phyloP scores from a whole-genome alignment of 2,888 invertebrate genomes.

The Acleris cristana region DNA sequence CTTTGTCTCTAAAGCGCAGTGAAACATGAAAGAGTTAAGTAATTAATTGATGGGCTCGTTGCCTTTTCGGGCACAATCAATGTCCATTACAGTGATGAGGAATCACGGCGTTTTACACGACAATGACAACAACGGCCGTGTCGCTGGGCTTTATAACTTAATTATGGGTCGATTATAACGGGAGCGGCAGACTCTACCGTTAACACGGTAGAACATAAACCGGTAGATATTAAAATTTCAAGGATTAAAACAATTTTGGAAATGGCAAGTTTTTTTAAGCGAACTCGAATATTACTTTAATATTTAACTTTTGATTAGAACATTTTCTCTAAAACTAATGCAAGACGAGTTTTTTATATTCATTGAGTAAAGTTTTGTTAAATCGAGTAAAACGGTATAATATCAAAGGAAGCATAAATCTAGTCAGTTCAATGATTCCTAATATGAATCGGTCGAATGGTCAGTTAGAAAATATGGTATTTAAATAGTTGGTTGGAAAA shows the following conservation, averaged over 20 bases:
- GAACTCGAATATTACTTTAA: too few species aligned
- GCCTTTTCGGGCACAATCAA: constrained; percentile 24
- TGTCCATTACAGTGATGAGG: constrained; percentile 30
- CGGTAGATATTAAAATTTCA: too few species aligned
- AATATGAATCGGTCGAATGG: constrained; percentile 20
- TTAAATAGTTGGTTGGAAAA: constrained; percentile 14
- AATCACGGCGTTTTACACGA: constrained; percentile 22
- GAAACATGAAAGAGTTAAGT: constrained; percentile 16
- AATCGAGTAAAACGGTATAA: neutral
- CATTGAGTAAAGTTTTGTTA: too few species aligned
- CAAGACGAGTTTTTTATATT: too few species aligned
- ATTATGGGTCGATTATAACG: constrained; percentile 24
- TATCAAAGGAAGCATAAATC: constrained; percentile 5
- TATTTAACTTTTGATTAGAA: too few species aligned
- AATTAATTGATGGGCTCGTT: constrained; percentile 33
- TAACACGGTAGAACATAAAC: neutral
- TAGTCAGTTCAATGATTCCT: constrained; percentile 27
- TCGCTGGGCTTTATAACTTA: constrained; percentile 28
- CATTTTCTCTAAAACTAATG: too few species aligned
- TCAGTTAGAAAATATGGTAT: constrained; percentile 13
- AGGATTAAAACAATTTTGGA: too few species aligned
- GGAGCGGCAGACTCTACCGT: neutral
- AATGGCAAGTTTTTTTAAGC: too few species aligned
- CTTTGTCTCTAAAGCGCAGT: constrained; percentile 2
- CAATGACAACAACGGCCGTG: constrained; percentile 11